Conservation (phyloP, 1,140 invertebrate species). For the Magallana gigas region DNA sequence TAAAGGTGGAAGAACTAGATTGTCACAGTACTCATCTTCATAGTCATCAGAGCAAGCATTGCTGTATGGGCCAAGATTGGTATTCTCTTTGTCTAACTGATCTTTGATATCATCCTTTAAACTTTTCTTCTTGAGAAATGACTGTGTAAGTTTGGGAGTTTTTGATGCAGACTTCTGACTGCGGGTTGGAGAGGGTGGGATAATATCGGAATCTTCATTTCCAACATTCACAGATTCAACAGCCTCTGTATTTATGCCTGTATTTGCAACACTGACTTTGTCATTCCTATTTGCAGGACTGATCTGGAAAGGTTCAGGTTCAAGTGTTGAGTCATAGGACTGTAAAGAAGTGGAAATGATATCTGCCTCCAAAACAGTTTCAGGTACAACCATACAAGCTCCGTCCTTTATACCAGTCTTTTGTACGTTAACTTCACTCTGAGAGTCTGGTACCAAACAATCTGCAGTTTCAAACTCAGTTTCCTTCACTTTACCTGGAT, state of each 20-base stretch:
- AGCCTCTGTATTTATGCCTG: background rate
- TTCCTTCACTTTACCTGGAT: background rate
- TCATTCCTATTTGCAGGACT: background rate
- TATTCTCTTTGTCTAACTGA: background rate
- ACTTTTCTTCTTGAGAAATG: background rate
- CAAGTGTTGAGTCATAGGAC: background rate
- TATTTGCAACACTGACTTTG: background rate
- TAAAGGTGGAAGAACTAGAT: slow-evolving; percentile 5
- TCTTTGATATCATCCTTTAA: background rate
- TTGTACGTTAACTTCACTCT: background rate
- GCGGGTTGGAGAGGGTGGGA: slow-evolving; percentile 33
- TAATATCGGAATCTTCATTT: slow-evolving; percentile 39
- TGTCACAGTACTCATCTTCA: background rate
- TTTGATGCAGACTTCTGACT: background rate
- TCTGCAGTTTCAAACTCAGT: background rate
- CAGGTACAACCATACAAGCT: background rate
- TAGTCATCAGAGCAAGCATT: background rate
- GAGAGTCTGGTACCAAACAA: background rate
- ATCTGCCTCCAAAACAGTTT: background rate
- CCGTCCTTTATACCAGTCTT: background rate
- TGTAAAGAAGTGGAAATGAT: background rate
- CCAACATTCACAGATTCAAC: background rate
- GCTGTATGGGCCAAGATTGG: background rate
- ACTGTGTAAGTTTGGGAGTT: background rate
- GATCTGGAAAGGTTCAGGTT: background rate